Conservation (phyloP, 1,140 invertebrate genomes). For the Drosophila pectinifera region DNA sequence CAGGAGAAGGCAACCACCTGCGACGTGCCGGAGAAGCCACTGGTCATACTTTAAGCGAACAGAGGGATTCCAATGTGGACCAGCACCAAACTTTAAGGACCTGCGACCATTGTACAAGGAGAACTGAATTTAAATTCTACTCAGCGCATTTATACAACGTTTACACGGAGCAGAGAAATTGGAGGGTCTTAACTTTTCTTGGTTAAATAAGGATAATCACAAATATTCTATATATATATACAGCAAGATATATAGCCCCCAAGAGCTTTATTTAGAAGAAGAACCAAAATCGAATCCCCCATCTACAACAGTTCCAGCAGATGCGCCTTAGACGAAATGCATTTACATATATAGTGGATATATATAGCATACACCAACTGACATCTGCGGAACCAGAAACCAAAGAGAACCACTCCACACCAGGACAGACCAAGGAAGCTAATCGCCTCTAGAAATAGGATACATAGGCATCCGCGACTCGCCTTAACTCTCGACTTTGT, state of each 20-base stretch:
- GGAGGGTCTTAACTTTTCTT: constrained; percentile 15
- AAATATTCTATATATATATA: constrained; percentile 14
- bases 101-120: constrained; percentile 51
- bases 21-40: constrained; percentile 77
- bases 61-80: background rate
- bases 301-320: constrained; percentile 34
- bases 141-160: constrained; percentile 63
- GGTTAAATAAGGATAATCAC: constrained; percentile 28
- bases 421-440: constrained; percentile 36
- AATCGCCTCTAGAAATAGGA: constrained; percentile 11
- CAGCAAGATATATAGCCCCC: constrained; percentile 18
- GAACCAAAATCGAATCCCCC: constrained; percentile 11
- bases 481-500: constrained; percentile 66
- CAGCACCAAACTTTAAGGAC: constrained; percentile 62
- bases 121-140: constrained; percentile 72
- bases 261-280: constrained; percentile 54
- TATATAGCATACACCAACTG: constrained; percentile 36
- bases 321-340: constrained; percentile 58
- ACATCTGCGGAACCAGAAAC: constrained; percentile 34
- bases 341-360: constrained; percentile 49
- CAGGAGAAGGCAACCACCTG: constrained; percentile 76
- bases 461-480: too few species aligned
- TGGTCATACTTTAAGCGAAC: constrained; percentile 70
- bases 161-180: constrained; percentile 35
- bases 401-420: constrained; percentile 1